These are phyloP conservation scores for Drosophila baimaii DNA, from an alignment of 1,140 invertebrate species.

Conservation along the genomic window DNA sequence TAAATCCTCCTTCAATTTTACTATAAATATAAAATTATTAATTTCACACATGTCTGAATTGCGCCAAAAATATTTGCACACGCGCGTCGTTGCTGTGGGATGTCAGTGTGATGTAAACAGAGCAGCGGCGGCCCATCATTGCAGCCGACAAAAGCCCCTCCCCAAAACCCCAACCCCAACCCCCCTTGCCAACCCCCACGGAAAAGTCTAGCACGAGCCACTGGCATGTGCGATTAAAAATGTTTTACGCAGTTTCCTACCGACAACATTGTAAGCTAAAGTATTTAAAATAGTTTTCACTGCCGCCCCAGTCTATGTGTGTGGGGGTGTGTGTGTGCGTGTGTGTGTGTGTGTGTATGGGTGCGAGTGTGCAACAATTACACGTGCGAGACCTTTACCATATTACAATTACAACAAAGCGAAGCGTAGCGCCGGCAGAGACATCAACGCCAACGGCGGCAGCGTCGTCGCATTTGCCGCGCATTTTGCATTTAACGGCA, in stretches of 20 bases:
- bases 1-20: background rate
- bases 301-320: constrained; percentile 30
- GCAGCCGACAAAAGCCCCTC: background rate
- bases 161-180: background rate
- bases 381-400: constrained; percentile 75
- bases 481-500: constrained; percentile 53
- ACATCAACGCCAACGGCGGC: constrained; percentile 25
- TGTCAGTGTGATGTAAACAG: constrained; percentile 44
- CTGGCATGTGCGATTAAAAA: constrained; percentile 60
- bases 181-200: background rate
- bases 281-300: constrained; percentile 50
- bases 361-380: constrained; percentile 45
- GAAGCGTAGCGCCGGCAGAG: constrained; percentile 22
- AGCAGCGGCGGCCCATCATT: constrained; percentile 14
- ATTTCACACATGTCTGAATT: constrained; percentile 9
- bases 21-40: constrained; percentile 6
- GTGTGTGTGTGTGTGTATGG: constrained; percentile 7
- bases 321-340: constrained; percentile 3
- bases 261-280: constrained; percentile 63
- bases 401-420: constrained; percentile 30
- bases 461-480: constrained; percentile 48
- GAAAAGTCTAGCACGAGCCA: constrained; percentile 26
- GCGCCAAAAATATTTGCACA: constrained; percentile 45
- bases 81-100: constrained; percentile 3
- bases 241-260: constrained; percentile 67